Evolutionary conservation across 2,888 invertebrate species (phyloP), one percentile per base, ranked within the genome.

Genomic region (Thereva unica): DNA sequence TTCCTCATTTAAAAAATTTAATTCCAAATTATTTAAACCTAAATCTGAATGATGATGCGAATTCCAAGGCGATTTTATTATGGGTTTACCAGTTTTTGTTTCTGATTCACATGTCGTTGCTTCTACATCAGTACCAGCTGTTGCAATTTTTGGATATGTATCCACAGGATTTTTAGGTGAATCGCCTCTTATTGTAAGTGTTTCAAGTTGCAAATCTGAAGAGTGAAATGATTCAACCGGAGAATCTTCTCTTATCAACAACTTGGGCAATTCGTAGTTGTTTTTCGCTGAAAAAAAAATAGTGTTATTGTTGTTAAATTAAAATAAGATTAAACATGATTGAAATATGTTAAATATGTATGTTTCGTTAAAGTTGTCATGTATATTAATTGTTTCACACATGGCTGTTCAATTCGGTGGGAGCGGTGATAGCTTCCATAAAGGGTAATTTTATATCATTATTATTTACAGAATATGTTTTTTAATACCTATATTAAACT

Each of bases 211-310:
- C 5, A 69, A 68, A 68, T 71, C 71, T 23, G 70, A 71, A 44
- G 69, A 72, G 41, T 71, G 71, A 67, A 71, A 70, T 41, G 71
- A 70, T 55, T 72, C 71, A 8, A 71, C 69, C 44, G 73, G 72
- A 35, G 73, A 73, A 69, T 72, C 73, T 67, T 73, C 73, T n/a
- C 73, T 68, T 42, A 73, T 70, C 42, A 73, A 64, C 35, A 73
- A 57, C 42, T 73, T 73, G 37, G 73, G 73, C 64, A 73, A 66
- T 66, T 72, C 72, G 41, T 72, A 72, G 56, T 66, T 70, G 67
- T 71, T 72, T 67, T 71, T 71, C 35, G 67, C 71, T 71, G 64
- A 45, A 70, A 69, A 59, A 38, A 59, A 59, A 10, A 53, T 53
- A 41, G 8, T 38, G 9, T 34, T 52, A 52, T 41, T 12, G 7